Conservation (phyloP, 2,888 invertebrate species). For the Apantesis nais region DNA sequence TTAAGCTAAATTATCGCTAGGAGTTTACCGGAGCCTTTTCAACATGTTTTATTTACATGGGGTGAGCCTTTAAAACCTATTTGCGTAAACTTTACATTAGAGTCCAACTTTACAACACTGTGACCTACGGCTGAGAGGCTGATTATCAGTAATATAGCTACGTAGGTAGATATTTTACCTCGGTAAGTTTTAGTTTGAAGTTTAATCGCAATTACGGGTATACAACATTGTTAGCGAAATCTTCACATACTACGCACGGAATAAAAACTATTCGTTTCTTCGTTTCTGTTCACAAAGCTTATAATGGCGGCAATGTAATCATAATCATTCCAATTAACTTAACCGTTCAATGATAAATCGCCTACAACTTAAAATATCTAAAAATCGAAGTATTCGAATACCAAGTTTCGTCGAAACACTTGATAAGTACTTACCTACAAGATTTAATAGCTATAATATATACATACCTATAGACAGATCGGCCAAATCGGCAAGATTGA, state of each 20-base stretch:
- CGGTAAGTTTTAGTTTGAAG: not conserved
- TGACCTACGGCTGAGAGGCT: conserved; percentile 8
- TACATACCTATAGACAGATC: not conserved
- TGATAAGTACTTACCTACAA: not conserved
- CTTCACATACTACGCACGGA: no score
- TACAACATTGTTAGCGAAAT: not conserved
- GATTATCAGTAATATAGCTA: conserved; percentile 7
- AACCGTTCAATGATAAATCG: not conserved
- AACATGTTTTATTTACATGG: not conserved
- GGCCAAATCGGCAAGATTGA: not conserved
- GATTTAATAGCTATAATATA: not conserved
- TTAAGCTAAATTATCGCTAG: not conserved
- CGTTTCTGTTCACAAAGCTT: not conserved
- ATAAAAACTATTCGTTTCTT: not conserved
- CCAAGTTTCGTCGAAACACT: not conserved
- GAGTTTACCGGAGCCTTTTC: not conserved
- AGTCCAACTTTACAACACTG: conserved; percentile 1
- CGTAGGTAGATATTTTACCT: not conserved
- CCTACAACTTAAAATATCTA: not conserved
- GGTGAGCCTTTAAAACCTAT: not conserved
- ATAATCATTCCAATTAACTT: not conserved
- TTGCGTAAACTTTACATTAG: not conserved
- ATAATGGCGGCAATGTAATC: not conserved
- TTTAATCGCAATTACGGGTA: not conserved
- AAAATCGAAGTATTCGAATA: not conserved